Conservation (phyloP, 2,113 vertebrate genomes). For the Ochotona curzoniae region DNA sequence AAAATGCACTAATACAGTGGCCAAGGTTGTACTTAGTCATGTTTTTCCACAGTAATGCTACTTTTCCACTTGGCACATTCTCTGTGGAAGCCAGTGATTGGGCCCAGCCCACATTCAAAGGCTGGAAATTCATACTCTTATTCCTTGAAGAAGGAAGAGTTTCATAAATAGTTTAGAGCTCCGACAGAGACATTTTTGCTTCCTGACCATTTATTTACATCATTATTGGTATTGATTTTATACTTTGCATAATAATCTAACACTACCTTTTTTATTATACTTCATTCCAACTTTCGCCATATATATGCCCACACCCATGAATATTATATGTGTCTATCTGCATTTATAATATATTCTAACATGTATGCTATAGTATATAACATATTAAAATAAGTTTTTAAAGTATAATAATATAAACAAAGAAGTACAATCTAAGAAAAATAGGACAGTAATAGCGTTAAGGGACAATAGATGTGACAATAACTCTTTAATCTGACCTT, state of each 20-base stretch:
- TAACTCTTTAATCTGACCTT: background rate
- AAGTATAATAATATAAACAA: background rate
- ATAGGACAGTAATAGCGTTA: background rate
- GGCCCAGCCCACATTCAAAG: too few species aligned
- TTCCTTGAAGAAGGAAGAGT: background rate
- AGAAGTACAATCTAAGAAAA: background rate
- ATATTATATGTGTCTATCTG: background rate
- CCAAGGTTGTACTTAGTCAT: background rate
- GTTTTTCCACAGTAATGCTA: background rate
- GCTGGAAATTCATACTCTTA: background rate
- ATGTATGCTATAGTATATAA: too few species aligned
- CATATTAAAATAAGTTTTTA: too few species aligned
- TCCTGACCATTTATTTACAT: background rate
- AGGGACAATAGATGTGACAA: background rate
- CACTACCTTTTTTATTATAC: background rate
- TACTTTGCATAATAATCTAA: background rate
- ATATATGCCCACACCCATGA: background rate
- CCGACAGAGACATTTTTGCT: background rate
- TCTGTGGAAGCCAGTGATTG: background rate
- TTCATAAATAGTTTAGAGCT: background rate
- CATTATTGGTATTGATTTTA: background rate
- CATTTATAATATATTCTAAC: background rate
- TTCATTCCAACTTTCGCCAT: background rate
- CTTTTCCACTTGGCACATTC: background rate
- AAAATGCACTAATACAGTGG: background rate